A percentile compares a stretch with the other conserved stretches of the same genome.
Conservation (phyloP, 2,797 vertebrate species). For the Nannoperca obscura region DNA sequence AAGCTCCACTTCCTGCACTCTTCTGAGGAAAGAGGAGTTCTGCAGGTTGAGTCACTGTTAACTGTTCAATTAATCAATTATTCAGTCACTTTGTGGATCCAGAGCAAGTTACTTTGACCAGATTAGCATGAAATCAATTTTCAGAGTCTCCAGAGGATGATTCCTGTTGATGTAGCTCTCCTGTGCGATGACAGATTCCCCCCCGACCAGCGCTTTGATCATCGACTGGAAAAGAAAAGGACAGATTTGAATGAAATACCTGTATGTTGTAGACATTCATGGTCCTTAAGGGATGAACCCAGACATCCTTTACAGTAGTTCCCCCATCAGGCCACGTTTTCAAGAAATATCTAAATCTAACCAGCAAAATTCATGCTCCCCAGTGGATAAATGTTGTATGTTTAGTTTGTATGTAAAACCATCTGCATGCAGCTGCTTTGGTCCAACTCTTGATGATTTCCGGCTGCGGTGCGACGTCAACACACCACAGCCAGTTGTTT, state of each 20-base stretch:
- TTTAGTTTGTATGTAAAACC: neutral
- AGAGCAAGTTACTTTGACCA: neutral
- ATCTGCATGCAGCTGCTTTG: neutral
- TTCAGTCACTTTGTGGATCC: neutral
- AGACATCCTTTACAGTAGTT: neutral
- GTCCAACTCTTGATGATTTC: neutral
- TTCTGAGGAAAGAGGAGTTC: too few species aligned
- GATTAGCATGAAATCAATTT: neutral
- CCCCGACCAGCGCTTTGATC: neutral
- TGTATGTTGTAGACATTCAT: too few species aligned
- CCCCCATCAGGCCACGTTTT: too few species aligned
- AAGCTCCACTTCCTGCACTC: neutral
- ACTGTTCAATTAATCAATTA: too few species aligned
- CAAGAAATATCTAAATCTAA: too few species aligned
- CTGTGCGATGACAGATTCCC: neutral
- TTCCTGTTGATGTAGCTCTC: neutral
- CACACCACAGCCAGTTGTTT: neutral
- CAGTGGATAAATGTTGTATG: too few species aligned
- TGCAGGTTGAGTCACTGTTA: neutral
- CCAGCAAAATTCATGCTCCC: too few species aligned
- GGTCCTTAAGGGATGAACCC: too few species aligned
- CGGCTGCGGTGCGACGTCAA: too few species aligned
- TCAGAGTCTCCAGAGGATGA: neutral
- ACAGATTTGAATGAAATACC: too few species aligned
- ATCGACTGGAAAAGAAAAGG: neutral